These are phyloP conservation scores for Clanis bilineata DNA, from an alignment of 2,888 invertebrate genomes.

Conservation along the genomic window DNA sequence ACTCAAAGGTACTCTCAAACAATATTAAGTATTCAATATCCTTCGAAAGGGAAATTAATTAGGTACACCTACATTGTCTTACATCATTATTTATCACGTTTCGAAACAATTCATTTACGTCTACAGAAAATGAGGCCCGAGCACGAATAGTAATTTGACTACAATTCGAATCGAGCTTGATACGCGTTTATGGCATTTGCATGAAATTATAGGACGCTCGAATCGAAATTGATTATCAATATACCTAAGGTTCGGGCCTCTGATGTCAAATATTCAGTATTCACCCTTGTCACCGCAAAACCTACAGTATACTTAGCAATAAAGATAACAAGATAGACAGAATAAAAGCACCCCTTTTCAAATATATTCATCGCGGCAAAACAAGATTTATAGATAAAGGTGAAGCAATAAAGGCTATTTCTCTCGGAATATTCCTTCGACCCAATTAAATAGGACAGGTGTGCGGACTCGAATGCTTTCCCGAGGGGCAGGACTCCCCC, in stretches of 20 bases:
- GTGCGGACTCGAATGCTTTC: constrained; percentile 23
- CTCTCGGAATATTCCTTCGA: constrained; percentile 22
- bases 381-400: constrained; percentile 16
- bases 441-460: constrained; percentile 40
- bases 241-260: too few species aligned
- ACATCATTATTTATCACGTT: background rate
- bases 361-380: constrained; percentile 1
- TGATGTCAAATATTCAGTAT: background rate
- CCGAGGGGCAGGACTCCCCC: constrained; percentile 6
- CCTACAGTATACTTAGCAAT: background rate
- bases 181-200: too few species aligned
- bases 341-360: constrained; percentile 6
- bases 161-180: too few species aligned
- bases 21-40: background rate
- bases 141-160: too few species aligned
- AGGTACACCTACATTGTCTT: background rate
- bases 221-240: too few species aligned
- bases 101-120: background rate
- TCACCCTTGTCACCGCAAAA: constrained; percentile 5
- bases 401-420: constrained; percentile 15
- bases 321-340: background rate
- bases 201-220: too few species aligned
- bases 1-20: background rate
- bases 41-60: background rate
- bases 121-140: background rate